Conservation (phyloP, 2,797 vertebrate genomes). For the Oreonectes daqikongensis region DNA sequence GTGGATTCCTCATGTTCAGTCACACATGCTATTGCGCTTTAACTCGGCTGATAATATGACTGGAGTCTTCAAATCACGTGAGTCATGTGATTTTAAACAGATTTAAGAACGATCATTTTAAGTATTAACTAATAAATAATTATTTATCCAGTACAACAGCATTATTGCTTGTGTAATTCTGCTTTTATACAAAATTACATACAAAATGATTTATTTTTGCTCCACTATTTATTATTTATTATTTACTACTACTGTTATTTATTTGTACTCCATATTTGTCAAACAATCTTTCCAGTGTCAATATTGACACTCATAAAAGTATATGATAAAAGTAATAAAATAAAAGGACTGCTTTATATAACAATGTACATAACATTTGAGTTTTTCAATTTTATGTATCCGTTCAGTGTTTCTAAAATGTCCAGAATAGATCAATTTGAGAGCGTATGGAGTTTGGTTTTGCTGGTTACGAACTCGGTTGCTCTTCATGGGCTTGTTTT, state of each 20-base stretch:
- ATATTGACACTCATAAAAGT: no score
- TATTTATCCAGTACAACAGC: neutral
- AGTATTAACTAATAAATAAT: neutral
- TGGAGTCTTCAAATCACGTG: neutral
- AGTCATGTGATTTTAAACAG: neutral
- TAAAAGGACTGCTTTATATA: no score
- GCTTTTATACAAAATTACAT: neutral
- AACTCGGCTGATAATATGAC: neutral
- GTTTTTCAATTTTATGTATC: no score
- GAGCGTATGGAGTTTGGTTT: slow-evolving; percentile 1
- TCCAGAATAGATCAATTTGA: slow-evolving; percentile 1
- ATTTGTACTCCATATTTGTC: no score
- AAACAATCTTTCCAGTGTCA: no score
- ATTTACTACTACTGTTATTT: no score
- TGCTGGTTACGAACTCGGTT: slow-evolving; percentile 14
- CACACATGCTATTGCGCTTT: neutral
- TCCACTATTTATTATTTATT: no score
- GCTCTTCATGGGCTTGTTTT: slow-evolving; percentile 28
- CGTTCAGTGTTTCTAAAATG: neutral
- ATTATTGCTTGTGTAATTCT: neutral
- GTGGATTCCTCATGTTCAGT: slow-evolving; percentile 16
- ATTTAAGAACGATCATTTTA: neutral
- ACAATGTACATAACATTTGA: no score
- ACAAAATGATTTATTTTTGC: neutral
- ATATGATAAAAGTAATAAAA: no score